Evolutionary conservation across 1,140 invertebrate species (phyloP), one percentile per base, ranked within the genome.

Genomic region (Drosophila kohkoa): DNA sequence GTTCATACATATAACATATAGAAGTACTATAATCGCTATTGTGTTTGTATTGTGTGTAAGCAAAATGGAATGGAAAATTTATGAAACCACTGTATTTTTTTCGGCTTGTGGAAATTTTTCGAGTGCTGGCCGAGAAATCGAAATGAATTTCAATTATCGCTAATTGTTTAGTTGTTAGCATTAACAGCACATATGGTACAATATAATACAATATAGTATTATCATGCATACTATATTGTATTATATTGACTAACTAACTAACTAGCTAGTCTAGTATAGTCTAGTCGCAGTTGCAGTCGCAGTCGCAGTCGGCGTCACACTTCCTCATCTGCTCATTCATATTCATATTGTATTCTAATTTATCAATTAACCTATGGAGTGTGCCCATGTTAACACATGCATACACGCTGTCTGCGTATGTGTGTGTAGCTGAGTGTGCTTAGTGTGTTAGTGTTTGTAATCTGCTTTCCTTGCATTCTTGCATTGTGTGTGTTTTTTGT

Each of bases 1-100:
- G 55, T 55, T 46, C 38, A 35, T 49, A 20, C 20, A 20, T 25
- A 48, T 32, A 8, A 25, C 3, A 25, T 25, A 48, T 32, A 8
- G 0, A 32, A 28, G 54, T 32, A 58, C 43, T 11, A 8, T 32
- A 32, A 25, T 20, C 49, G 30, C 58, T 62, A 48, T 49, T 62
- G 60, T 49, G 49, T 55, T n/a, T 52, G 45, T 11, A 20, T 43
- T 45, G 48, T 59, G 28, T 62, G 58, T 32, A 20, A 63, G 35
- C 55, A 58, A 79, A 25, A 71, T 75, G 73, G 74, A 82, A 79
- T 82, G 81, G 81, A 86, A 86, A 86, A 75, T 81, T 85, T 82
- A 60, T 54, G 48, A 82, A 75, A 82, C 80, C 71, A 71, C 79
- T 78, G 20, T 4, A 25, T 25, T 3, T 25, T 25, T 25, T 25